These are phyloP conservation scores for Lasioglossum figueresi DNA, from an alignment of 2,888 invertebrate species.

Conservation along the genomic window DNA sequence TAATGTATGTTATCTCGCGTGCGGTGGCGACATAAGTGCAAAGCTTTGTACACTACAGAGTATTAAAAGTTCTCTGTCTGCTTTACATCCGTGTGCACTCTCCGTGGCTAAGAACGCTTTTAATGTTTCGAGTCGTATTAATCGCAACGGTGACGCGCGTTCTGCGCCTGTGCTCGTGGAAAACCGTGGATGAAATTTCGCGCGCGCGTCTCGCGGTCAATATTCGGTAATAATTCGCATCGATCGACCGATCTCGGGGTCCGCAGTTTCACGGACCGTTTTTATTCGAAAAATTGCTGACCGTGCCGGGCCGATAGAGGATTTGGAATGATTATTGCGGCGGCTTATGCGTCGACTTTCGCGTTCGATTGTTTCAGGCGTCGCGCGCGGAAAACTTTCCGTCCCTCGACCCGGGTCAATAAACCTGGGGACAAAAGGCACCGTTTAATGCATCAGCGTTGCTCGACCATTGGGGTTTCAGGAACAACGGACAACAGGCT, in stretches of 20 bases:
- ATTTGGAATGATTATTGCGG: slow-evolving; percentile 22
- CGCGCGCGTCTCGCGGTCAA: slow-evolving; percentile 25
- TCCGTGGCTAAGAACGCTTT: slow-evolving; percentile 51
- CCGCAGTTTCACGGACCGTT: not conserved
- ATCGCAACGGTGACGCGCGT: slow-evolving; percentile 48
- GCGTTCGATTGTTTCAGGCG: slow-evolving; percentile 1
- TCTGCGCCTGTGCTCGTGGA: slow-evolving; percentile 21
- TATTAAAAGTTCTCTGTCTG: slow-evolving; percentile 51
- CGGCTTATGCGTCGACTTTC: slow-evolving; percentile 29
- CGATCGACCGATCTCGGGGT: not conserved
- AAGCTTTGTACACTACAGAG: slow-evolving; percentile 40
- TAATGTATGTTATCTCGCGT: not conserved
- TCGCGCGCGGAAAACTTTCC: not conserved
- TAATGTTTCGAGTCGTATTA: slow-evolving; percentile 62
- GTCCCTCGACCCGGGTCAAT: slow-evolving; percentile 18
- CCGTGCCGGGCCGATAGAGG: not conserved
- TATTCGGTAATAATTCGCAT: slow-evolving; percentile 29
- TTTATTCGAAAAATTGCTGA: slow-evolving; percentile 45
- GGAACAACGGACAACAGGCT: slow-evolving; percentile 29
- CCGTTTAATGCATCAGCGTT: slow-evolving; percentile 33
- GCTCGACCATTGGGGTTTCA: slow-evolving; percentile 22
- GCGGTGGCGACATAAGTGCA: slow-evolving; percentile 26
- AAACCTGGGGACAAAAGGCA: slow-evolving; percentile 30
- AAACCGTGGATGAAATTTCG: slow-evolving; percentile 26
- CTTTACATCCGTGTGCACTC: slow-evolving; percentile 38